Conservation (phyloP, 30 jellyfish, hydroid and myxozoan species). For the Hydractinia echinata region DNA sequence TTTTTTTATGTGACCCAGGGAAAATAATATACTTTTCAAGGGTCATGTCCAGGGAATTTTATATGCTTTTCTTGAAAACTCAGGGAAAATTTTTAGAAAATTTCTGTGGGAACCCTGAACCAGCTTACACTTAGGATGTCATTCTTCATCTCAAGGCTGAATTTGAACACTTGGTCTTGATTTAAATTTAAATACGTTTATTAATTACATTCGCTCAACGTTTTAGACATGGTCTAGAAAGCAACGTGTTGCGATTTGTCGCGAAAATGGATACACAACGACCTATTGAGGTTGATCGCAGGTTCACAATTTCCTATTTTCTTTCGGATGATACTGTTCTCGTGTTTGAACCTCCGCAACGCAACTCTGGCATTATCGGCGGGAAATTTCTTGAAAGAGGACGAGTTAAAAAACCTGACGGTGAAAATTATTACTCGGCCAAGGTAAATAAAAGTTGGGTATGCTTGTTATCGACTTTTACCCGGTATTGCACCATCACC, state of each 20-base stretch:
- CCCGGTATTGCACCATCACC: too few species aligned
- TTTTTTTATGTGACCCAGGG: too few species aligned
- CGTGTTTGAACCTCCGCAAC: constrained; percentile 93
- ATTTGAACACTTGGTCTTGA: too few species aligned
- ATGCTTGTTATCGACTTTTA: neutral
- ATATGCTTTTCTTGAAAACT: too few species aligned
- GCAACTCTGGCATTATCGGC: constrained; percentile 96
- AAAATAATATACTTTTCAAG: too few species aligned
- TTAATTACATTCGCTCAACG: too few species aligned
- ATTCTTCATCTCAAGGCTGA: too few species aligned
- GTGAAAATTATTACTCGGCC: constrained; percentile 63
- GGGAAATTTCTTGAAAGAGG: constrained; percentile 90
- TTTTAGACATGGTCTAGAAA: constrained; percentile 81
- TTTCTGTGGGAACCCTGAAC: too few species aligned
- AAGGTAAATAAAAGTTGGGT: constrained; percentile 37
- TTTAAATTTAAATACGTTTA: too few species aligned
- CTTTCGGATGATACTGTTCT: constrained; percentile 87
- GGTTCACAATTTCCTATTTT: constrained; percentile 83
- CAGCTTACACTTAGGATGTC: too few species aligned
- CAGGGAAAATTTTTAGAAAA: too few species aligned
- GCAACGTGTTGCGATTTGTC: constrained; percentile 82
- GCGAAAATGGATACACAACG: constrained; percentile 85
- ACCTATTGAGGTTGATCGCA: constrained; percentile 83
- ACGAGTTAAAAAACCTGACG: constrained; percentile 80
- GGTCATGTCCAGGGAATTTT: too few species aligned